Conservation (phyloP, 2,888 invertebrate genomes). For the Cryptocephalus primarius region DNA sequence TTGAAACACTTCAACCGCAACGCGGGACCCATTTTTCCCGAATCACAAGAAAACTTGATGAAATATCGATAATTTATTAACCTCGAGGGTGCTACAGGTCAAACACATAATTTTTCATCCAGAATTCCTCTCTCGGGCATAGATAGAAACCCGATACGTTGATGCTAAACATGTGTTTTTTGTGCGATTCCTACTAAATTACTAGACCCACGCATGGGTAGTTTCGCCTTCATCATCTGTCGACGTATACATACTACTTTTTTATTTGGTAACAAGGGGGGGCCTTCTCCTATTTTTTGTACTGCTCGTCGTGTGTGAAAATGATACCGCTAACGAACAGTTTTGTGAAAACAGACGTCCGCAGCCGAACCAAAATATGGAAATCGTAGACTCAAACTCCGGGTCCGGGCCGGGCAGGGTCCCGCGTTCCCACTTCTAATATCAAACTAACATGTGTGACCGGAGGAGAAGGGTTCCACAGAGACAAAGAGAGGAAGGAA, state of each 20-base stretch:
- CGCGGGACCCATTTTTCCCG: too few species aligned
- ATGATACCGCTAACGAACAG: slow-evolving; percentile 10
- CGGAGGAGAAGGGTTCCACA: slow-evolving; percentile 6
- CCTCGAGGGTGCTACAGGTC: not conserved
- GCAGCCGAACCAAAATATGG: slow-evolving; percentile 2
- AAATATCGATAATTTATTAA: not conserved
- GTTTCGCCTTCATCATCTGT: not conserved
- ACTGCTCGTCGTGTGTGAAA: slow-evolving; percentile 6
- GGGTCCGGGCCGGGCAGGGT: too few species aligned
- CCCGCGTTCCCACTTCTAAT: too few species aligned
- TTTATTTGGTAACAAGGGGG: too few species aligned
- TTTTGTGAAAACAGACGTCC: slow-evolving; percentile 8
- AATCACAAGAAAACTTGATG: too few species aligned
- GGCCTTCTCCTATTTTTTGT: slow-evolving; percentile 1
- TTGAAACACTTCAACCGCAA: too few species aligned
- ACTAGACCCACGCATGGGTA: not conserved
- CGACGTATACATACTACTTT: not conserved
- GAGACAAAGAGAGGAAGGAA: slow-evolving; percentile 7
- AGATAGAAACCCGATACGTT: too few species aligned
- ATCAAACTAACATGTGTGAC: too few species aligned
- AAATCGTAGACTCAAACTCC: too few species aligned
- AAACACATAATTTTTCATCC: not conserved
- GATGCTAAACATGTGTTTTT: not conserved
- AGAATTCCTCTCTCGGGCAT: not conserved
- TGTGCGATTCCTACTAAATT: not conserved